Base-by-base conservation (phyloP, 2,888 invertebrate genomes). In the Diadromus collaris region DNA sequence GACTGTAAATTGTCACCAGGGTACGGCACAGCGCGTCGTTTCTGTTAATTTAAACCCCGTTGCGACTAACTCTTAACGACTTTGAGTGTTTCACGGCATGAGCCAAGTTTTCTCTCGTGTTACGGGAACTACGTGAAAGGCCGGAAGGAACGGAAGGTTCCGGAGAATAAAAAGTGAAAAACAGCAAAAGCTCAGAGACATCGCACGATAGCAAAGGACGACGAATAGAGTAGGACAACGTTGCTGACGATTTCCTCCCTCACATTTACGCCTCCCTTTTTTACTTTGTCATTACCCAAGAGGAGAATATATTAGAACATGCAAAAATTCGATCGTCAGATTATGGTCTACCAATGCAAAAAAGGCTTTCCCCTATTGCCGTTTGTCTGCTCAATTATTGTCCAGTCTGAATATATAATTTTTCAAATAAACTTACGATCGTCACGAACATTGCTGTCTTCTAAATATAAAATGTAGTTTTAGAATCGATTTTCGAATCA, bases 21-120 rank as follows among this genome's bases (percentile, higher is more conserved):
- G 68, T 78, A 58, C 68, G 44, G 68, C 27, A 58, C 64, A 68
- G 72, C 71, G 48, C 69, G 80, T 73, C 79, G 80, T 81, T 83
- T 79, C 75, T 79, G 80, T 84, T 83, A 83, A 84, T 84, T 85
- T 83, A 83, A 84, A 82, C 83, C 81, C 78, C 81, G 78, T 67
- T 79, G 80, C 80, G 69, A 83, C 78, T 76, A 81, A 83, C 84
- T 83, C 83, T 83, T 76, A 82, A 82, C 82, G 83, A 82, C 82
- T 82, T 68, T 73, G 76, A 83, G 76, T 75, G 76, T 74, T 72
- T 65, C 54, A 54, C 54, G 69, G 81, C 65, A 76, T 72, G 76
- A 73, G 79, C 79, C 76, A 83, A 84, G 85, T 83, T 85, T 83
- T 79, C 78, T 77, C 80, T 79, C 72, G 75, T 48, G 61, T 71